Evolutionary conservation across 2,113 vertebrate genomes (phyloP), one percentile per base, ranked within the genome.

Genomic region (Actenoides lindsayi): DNA sequence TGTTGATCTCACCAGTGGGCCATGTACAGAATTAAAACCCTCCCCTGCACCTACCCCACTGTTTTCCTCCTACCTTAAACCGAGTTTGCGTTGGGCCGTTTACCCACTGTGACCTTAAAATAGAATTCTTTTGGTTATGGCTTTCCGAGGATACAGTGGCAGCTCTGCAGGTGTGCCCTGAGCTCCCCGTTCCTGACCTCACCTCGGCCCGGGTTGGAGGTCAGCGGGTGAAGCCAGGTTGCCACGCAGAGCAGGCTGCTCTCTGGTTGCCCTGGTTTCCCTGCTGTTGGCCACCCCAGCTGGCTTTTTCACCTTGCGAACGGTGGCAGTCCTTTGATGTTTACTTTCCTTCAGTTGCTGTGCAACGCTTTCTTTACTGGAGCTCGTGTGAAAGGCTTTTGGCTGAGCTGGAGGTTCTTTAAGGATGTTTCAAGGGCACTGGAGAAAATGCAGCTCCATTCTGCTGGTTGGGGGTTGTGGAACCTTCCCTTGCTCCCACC

Each of bases 391-490:
- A 74, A 83, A 68, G 44, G 73, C 50, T 81, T 73, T 53, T 37
- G 44, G 33, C 2, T 65, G 33, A 53, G 39, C 9, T 83, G 68
- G 57, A 53, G 80, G 42, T 71, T 69, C 48, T 62, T 89, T 44
- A 13, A 78, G 64, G 84, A 9, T 14, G 2, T 76, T 76, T 91
- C 76, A 53, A 96, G 59, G 50, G 35, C 33, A 67, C 23, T 6
- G 20, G 50, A 44, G 54, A 65, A 69, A 91, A 74, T 44, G 33
- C 24, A 79, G 1, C n/a, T 37, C 19, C 24, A 4, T 92, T 92
- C 42, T 15, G 3, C 33, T 60, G 9, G 1, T 74, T 19, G 44
- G 67, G 46, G 2, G 0, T 27, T 67, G 46, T 30, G 23, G 50
- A 19, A 69, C 56, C 56, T 87, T 42, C 56, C 23, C 19, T 24